Conservation (phyloP, 2,888 invertebrate genomes). For the Cryptosula pallasiana region DNA sequence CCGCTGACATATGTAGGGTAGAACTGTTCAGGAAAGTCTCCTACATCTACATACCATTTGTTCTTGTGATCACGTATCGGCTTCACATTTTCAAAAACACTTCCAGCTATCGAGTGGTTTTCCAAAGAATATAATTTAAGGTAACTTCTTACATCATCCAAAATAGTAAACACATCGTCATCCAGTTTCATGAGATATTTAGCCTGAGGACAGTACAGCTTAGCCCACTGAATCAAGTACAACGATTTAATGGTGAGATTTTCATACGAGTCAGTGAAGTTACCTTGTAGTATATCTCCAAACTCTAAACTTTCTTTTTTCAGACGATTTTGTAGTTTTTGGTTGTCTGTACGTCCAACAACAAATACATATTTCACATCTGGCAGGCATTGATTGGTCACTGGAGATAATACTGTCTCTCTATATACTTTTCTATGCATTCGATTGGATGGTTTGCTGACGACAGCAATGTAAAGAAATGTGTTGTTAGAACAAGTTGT, state of each 20-base stretch:
- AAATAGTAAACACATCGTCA: constrained; percentile 5
- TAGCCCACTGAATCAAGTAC: background rate
- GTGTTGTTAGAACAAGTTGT: too few species aligned
- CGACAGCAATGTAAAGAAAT: too few species aligned
- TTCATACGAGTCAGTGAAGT: constrained; percentile 18
- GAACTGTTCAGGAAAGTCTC: background rate
- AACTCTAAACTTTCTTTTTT: background rate
- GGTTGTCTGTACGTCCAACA: background rate
- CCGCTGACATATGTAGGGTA: constrained; percentile 16
- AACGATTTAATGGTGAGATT: constrained; percentile 5
- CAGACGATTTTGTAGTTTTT: background rate
- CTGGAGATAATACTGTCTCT: background rate
- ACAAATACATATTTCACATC: background rate
- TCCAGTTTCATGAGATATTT: background rate
- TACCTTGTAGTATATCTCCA: constrained; percentile 19
- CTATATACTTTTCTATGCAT: background rate
- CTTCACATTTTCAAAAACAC: background rate
- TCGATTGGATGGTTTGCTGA: too few species aligned
- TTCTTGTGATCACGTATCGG: background rate
- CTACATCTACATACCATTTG: constrained; percentile 5
- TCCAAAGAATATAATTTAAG: background rate
- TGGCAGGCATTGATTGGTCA: background rate
- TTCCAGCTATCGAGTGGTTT: background rate
- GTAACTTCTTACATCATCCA: background rate
- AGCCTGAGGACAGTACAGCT: background rate